Base-by-base conservation (phyloP, 2,113 vertebrate genomes). In the Eptatretus burgeri region DNA sequence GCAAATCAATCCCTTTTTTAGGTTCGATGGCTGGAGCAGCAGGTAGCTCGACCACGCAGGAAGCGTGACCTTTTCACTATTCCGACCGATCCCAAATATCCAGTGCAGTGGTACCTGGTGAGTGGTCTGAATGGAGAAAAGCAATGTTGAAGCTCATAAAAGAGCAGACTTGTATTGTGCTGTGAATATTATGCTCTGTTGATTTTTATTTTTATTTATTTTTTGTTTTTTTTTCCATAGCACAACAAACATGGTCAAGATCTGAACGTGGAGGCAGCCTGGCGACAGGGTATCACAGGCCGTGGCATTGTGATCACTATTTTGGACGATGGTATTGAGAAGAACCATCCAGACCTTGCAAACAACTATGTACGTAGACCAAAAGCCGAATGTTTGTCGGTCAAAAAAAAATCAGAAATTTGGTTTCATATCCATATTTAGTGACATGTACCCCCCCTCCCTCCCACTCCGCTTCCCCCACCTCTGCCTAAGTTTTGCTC, bases 41-140 rank as follows among this genome's bases (percentile, higher is more conserved):
- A 98, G 70, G 81, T 93, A 68, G 78, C 76, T 1, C 93, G 82
- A 69, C 75, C 53, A 52, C 76, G 89, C 71, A 77, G 67, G 72
- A 98, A 98, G 71, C 74, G 89, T 63, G 89, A 95, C 13, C 2
- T 79, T 52, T 84, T 76, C 69, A 71, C 66, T 49, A 84, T 91
- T 60, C 85, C 80, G 53, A 72, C 71, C 0, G 91, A 98, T 74
- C 91, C 91, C 17, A 93, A 86, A 72, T 95, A 84, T 70, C 73
- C 71, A 0, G 81, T 86, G 71, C 91, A 98, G 76, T 98, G 91
- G 91, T 98, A 98, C 72, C 77, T 98, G 82, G 91, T 98, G 70
- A 70, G 83, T 76, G 27, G 27, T 41, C 27, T 41, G 27, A 41
- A 41, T 41, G 27, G 27, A 41, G 27, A 41, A 41, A 41, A 41